Evolutionary conservation across 2,113 vertebrate genomes (phyloP).

Genomic region (Egretta garzetta): DNA sequence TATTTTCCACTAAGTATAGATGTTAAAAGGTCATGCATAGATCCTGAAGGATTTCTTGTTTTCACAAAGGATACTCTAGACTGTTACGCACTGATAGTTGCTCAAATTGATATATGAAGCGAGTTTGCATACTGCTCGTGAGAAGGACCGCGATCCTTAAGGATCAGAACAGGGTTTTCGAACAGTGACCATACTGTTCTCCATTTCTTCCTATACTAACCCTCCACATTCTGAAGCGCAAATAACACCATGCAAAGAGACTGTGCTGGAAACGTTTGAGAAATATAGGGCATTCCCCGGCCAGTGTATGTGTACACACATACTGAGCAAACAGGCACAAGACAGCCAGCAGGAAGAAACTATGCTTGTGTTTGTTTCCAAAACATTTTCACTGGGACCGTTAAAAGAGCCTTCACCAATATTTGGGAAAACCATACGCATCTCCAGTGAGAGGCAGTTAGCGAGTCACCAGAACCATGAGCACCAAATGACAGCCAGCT

Average conservation of each 20-base stretch:
- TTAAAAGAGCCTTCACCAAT: neutral
- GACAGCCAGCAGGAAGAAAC: neutral
- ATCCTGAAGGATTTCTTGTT: neutral
- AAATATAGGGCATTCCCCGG: neutral
- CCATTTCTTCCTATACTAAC: neutral
- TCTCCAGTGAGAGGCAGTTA: neutral
- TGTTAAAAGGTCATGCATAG: neutral
- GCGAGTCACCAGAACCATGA: neutral
- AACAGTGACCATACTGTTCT: neutral
- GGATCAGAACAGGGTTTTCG: neutral
- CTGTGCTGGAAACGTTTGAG: neutral
- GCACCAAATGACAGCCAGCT: neutral
- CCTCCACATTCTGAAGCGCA: neutral
- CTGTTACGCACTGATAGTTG: neutral
- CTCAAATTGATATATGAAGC: neutral
- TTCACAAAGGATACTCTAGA: neutral
- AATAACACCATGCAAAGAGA: neutral
- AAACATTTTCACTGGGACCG: neutral
- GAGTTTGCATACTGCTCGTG: neutral
- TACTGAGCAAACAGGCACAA: neutral
- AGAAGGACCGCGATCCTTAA: neutral
- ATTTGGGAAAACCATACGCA: neutral
- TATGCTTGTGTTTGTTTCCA: neutral
- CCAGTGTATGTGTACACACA: rapidly evolving
- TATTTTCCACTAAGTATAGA: neutral